Percentiles rank a stretch among this genome's conserved stretches.
phyloP scores from a whole-genome alignment of 2,888 invertebrate genomes.

The Ceramica pisi region DNA sequence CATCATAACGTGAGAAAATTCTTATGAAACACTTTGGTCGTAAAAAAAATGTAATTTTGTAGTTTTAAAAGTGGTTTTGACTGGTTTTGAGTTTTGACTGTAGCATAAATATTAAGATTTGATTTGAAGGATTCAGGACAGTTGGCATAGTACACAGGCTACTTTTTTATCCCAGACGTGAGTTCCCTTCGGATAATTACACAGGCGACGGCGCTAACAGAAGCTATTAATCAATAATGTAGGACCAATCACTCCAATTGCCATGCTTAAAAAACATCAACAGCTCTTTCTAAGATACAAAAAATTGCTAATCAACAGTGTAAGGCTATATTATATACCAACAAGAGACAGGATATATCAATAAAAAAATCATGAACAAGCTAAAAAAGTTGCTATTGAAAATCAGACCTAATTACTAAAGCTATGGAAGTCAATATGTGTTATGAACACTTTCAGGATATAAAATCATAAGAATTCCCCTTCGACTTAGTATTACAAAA shows the following conservation, averaged over 20 bases:
- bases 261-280: background rate
- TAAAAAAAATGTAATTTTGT: slow-evolving; percentile 45
- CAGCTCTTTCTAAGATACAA: background rate
- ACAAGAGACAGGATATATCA: background rate
- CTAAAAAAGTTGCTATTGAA: background rate
- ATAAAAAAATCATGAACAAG: background rate
- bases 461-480: slow-evolving; percentile 64
- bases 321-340: background rate
- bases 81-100: no score
- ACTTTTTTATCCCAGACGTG: no score
- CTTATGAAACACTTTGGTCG: slow-evolving; percentile 69
- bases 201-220: no score
- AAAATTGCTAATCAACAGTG: background rate
- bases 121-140: no score
- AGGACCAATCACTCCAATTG: no score
- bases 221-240: no score
- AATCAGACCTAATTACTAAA: background rate
- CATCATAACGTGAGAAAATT: slow-evolving; percentile 74
- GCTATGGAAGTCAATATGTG: slow-evolving; percentile 21
- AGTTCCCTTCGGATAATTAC: no score
- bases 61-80: no score
- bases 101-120: no score
- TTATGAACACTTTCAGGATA: slow-evolving; percentile 8
- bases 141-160: no score
- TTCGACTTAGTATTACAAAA: slow-evolving; percentile 47